Conservation (phyloP, 2,888 invertebrate species). For the Agrochola litura region DNA sequence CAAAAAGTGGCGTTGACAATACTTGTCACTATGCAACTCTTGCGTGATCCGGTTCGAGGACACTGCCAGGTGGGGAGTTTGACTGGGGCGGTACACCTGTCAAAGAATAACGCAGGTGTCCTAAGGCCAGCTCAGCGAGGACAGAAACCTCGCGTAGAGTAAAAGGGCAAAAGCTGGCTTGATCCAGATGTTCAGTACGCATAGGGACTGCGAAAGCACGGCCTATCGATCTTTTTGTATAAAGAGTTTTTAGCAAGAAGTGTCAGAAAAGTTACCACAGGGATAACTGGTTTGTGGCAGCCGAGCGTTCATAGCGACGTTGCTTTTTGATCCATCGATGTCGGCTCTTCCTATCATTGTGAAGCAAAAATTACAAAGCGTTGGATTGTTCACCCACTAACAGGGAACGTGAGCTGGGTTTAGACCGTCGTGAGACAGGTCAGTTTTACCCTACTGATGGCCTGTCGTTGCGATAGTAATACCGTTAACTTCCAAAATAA, state of each 20-base stretch:
- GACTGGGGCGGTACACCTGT: conserved; percentile 93
- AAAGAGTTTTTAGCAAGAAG: conserved; percentile 89
- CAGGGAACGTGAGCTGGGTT: conserved; percentile 70
- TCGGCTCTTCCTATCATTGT: neutral
- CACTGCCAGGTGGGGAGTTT: conserved; percentile 92
- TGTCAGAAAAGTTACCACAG: conserved; percentile 92
- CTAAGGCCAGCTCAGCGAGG: conserved; percentile 92
- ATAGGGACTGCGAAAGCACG: conserved; percentile 92
- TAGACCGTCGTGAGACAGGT: conserved; percentile 92
- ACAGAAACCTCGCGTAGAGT: conserved; percentile 93
- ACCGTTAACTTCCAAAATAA: conserved; percentile 87
- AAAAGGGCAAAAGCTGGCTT: conserved; percentile 93
- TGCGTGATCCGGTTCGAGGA: conserved; percentile 90
- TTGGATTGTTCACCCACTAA: conserved; percentile 25
- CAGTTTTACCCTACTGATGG: conserved; percentile 91
- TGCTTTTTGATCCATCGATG: conserved; percentile 26
- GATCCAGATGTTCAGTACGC: conserved; percentile 92
- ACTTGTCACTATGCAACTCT: conserved; percentile 74
- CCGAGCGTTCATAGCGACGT: conserved; percentile 7
- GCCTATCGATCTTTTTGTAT: conserved; percentile 92
- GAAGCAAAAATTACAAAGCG: conserved; percentile 32
- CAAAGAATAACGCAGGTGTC: conserved; percentile 92
- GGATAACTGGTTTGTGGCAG: conserved; percentile 92
- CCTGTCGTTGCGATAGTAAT: conserved; percentile 90
- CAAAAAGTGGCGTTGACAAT: conserved; percentile 84